Evolutionary conservation across 1,140 invertebrate species (phyloP).

Genomic region (Apis mellifera): Amel_HAv3.1 CM009932.2:9309001-9309500

Average conservation of each 20-base stretch:
- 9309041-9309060: too few relatives aligned
- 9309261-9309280: not conserved
- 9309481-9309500: not conserved
- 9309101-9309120: not conserved
- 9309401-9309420: not conserved
- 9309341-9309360: too few relatives aligned
- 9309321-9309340: too few relatives aligned
- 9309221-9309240: not conserved
- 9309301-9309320: too few relatives aligned
- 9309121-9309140: not conserved
- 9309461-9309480: not conserved
- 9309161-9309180: not conserved
- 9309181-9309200: not conserved
- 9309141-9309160: not conserved
- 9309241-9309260: not conserved
- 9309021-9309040: too few relatives aligned
- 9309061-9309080: too few relatives aligned
- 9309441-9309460: not conserved
- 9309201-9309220: not conserved
- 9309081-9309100: too few relatives aligned
- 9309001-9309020: too few relatives aligned
- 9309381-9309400: constrained; percentile 4
- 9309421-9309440: constrained; percentile 11
- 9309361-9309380: not conserved
- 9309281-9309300: too few relatives aligned